Evolutionary conservation across 2,797 vertebrate genomes (phyloP).

Genomic region (Capromys pilorides): DNA sequence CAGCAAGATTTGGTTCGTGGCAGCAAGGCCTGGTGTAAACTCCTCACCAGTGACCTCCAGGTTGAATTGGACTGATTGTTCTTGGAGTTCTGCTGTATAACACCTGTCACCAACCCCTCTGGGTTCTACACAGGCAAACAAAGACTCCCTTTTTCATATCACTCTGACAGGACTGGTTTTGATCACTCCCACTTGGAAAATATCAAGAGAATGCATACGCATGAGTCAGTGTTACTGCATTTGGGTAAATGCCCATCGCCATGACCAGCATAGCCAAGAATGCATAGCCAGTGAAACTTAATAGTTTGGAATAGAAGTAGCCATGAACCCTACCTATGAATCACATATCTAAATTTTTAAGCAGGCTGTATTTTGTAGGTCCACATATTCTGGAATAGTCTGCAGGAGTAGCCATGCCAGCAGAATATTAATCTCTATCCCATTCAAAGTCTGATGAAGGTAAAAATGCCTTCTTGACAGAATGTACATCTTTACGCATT

Average conservation of each 20-base stretch:
- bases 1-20: constrained; percentile 93
- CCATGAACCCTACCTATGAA: constrained; percentile 94
- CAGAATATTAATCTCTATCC: constrained; percentile 91
- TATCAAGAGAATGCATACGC: constrained; percentile 99
- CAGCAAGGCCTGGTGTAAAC: constrained; percentile 90
- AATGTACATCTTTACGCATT: background rate
- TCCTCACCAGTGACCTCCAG: background rate
- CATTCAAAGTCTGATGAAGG: background rate
- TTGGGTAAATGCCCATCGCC: constrained; percentile 99
- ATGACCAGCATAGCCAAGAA: constrained; percentile 99
- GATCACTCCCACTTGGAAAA: constrained; percentile 94
- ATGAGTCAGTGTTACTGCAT: constrained; percentile 97
- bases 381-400: constrained; percentile 91
- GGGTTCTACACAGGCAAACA: background rate
- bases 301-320: constrained; percentile 99
- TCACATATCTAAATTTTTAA: constrained; percentile 91
- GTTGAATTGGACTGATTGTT: background rate
- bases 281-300: constrained; percentile 98
- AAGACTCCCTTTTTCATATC: background rate
- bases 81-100: background rate
- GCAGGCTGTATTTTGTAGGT: constrained; percentile 90
- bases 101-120: background rate
- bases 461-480: background rate
- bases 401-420: constrained; percentile 91
- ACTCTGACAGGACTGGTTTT: background rate